Evolutionary conservation across 2,888 invertebrate species (phyloP), one percentile per base, ranked within the genome.

Genomic region (Calameuta pallipes): DNA sequence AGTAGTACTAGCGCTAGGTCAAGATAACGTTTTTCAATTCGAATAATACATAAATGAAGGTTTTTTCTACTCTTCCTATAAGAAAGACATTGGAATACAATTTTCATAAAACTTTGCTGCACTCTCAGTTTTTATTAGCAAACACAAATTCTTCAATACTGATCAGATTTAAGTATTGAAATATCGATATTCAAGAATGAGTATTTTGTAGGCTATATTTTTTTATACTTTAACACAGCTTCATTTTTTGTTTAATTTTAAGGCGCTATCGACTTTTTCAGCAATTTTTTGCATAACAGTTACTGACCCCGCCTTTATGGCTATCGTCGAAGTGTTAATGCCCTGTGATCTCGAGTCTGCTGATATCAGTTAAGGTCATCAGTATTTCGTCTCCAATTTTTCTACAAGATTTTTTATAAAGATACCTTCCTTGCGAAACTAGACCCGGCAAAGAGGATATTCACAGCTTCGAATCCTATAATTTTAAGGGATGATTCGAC

Each of bases 281-380:
- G 12, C 3, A 34, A 13, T 31, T 33, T 70, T 34, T 34, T 34
- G 31, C 71, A 36, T 15, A 74, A 74, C 34, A 34, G 37, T 34
- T 33, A 74, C 23, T 36, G 30, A 30, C 74, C n/a, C 74, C 34
- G 34, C 13, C 74, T 23, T 30, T 11, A 23, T 13, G 34, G 75
- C 73, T 84, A 84, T 85, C 83, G 82, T 11, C 75, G 70, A 80
- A 82, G 80, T 80, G 79, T 81, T 80, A 82, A 79, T 82, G 80
- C 79, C 78, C 82, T 83, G 82, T 85, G 80, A 82, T 80, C 73
- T 75, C 41, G 34, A 76, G 69, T 76, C 78, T 76, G 73, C 74
- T 15, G 74, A 74, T 74, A 74, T 74, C 74, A 37, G 9, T 74
- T 74, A 74, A 34, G n/a, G 74, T 11, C 36, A 36, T 23, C 56